Evolutionary conservation across 2,888 invertebrate genomes (phyloP), one percentile per base, ranked within the genome.

Genomic region (Melanostoma scalare): DNA sequence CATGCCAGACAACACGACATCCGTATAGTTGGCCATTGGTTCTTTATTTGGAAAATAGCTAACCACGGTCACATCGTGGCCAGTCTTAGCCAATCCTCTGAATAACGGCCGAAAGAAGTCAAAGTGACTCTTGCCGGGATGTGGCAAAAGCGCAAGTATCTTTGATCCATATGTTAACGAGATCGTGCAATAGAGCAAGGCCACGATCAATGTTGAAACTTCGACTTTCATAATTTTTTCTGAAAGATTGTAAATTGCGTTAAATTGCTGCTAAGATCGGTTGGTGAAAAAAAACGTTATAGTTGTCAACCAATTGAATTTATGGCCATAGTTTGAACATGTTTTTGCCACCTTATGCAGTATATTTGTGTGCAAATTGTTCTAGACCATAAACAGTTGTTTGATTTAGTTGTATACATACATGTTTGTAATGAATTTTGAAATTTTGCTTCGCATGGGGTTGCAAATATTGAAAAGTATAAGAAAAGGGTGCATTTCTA

Each of bases 51-150:
- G 91, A 87, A 92, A 92, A 80, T 90, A 90, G 71, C 91, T 90
- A 4, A 92, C 87, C 87, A 92, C 90, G 38, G 90, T 92, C 6
- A 92, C 87, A 63, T 92, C 88, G 82, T 92, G 92, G 3, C 92
- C 92, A 40, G 89, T 87, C 30, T 85, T 84, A 2, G 91, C 92
- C 48, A 92, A 86, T 20, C 88, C 90, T 84, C 88, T 87, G 40
- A 92, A 88, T 5, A 92, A 87, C 6, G 90, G 88, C 3, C 90
- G 90, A 86, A 91, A 91, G 87, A 92, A 90, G 31, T 89, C 87
- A 86, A 91, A 91, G 85, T 92, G 92, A 84, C 92, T 92, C 75
- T 89, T 88, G 46, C 89, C 90, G n/a, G 89, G 89, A 87, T 89
- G 89, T n/a, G 90, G 89, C 86, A 92, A 90, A 20, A 92, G 80